Evolutionary conservation across 2,113 vertebrate species (phyloP), one percentile per base, ranked within the genome.

Genomic region (Larimichthys crocea): DNA sequence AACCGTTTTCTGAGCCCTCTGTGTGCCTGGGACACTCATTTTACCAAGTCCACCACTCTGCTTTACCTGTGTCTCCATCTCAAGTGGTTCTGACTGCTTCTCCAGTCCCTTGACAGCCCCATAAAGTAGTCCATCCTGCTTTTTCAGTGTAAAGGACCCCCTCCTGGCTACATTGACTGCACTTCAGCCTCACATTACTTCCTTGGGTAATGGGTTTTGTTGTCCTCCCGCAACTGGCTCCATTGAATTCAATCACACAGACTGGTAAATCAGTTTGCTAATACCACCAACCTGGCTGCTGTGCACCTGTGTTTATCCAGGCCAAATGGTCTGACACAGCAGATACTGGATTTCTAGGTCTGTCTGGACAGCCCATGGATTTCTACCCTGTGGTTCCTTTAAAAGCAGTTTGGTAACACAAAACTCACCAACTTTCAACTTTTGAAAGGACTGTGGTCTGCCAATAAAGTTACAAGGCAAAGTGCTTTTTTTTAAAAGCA

Each of bases 361-460:
- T 12, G 22, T 53, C 17, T 61, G 31, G 42, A 60, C 44, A 19
- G 10, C 50, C 16, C 31, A 24, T 3, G 2, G 42, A 7, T 61
- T 49, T 52, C 20, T 50, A 26, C 64, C 4, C n/a, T 1, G 3
- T 59, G 53, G 20, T 68, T 77, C 16, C 11, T 40, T 31, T 46
- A 46, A 46, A 46, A 46, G 10, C 44, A 46, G 44, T 46, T 61
- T 62, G 44, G n/a, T 40, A 16, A 52, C 29, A 52, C 48, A 53
- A 64, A 74, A 40, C 22, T 59, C 16, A 20, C 11, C 22, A 72
- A 60, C 12, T 63, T 62, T 62, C 24, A 60, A 73, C 19, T 52
- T 74, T 62, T n/a, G 3, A 62, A 62, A 74, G 20, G 15, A 20
- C 24, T 60, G 15, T 24, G 49, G 46, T 74, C 10, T 50, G 71